phyloP scores from a whole-genome alignment of 1,140 invertebrate genomes.

The Cyrtorhinus lividipennis region DNA sequence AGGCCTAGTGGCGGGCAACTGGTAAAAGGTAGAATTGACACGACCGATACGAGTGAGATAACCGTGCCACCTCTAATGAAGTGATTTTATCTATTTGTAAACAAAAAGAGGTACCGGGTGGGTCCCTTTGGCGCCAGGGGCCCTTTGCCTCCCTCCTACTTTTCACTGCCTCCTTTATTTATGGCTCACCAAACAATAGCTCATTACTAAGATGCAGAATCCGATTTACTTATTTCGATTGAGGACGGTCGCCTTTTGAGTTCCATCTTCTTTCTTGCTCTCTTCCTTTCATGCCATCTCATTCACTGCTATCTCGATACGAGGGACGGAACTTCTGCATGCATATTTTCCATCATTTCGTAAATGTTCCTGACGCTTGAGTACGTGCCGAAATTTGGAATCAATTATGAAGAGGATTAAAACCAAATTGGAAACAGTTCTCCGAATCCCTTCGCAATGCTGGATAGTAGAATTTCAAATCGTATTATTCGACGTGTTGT shows the following conservation, averaged over 20 bases:
- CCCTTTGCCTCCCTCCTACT: not conserved
- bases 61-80: not conserved
- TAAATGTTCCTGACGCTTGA: too few relatives aligned
- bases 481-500: too few relatives aligned
- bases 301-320: too few relatives aligned
- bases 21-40: not conserved
- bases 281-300: too few relatives aligned
- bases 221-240: not conserved
- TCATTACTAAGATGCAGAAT: not conserved
- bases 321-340: too few relatives aligned
- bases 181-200: not conserved
- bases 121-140: not conserved
- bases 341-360: too few relatives aligned
- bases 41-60: not conserved
- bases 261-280: not conserved
- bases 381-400: too few relatives aligned
- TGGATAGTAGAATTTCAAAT: too few relatives aligned
- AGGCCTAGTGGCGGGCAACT: not conserved
- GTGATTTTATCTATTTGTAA: not conserved
- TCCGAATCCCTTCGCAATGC: too few relatives aligned
- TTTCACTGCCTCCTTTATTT: not conserved
- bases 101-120: not conserved
- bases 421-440: too few relatives aligned
- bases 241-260: not conserved
- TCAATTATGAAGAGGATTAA: too few relatives aligned